A percentile compares a stretch with the other conserved stretches of the same genome.
These are phyloP conservation scores for Mimumesa dahlbomi DNA, from an alignment of 2,888 invertebrate species.

Conservation along the genomic window DNA sequence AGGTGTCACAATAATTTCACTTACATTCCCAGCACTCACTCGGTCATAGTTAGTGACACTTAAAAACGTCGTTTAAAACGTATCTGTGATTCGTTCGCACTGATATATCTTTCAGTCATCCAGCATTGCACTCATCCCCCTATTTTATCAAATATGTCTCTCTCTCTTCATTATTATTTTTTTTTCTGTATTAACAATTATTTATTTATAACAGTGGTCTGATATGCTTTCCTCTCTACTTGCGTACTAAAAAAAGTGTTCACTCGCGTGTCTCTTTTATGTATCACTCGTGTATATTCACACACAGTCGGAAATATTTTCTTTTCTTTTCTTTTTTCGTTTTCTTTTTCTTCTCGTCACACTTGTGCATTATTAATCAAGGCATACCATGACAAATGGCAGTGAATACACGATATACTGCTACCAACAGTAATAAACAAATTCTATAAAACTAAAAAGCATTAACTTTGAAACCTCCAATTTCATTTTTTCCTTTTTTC, in stretches of 20 bases:
- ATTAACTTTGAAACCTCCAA: slow-evolving; percentile 55
- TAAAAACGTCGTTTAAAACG: slow-evolving; percentile 31
- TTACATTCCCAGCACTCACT: slow-evolving; percentile 50
- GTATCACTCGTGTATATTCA: slow-evolving; percentile 49
- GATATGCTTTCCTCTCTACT: slow-evolving; percentile 76
- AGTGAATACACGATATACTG: slow-evolving; percentile 70
- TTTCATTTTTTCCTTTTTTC: slow-evolving; percentile 17
- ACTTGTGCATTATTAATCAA: slow-evolving; percentile 64
- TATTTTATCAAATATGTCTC: slow-evolving; percentile 71
- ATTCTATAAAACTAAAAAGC: slow-evolving; percentile 62
- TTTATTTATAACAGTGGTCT: slow-evolving; percentile 77
- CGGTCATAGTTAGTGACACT: slow-evolving; percentile 48
- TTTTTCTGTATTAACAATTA: slow-evolving; percentile 73
- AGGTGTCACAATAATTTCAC: slow-evolving; percentile 50
- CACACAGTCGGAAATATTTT: slow-evolving; percentile 34
- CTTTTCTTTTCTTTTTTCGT: too few relatives aligned
- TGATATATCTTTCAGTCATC: slow-evolving; percentile 52
- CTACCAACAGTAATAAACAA: slow-evolving; percentile 64
- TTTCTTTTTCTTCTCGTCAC: slow-evolving; percentile 43
- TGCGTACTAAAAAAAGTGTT: slow-evolving; percentile 43
- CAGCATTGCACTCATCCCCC: slow-evolving; percentile 77
- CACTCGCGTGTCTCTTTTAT: slow-evolving; percentile 23
- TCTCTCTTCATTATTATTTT: too few relatives aligned
- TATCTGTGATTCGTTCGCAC: slow-evolving; percentile 43
- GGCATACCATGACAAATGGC: slow-evolving; percentile 70